These are phyloP conservation scores for Ptychobarbus kaznakovi DNA, from an alignment of 2,797 vertebrate species.

Conservation along the genomic window DNA sequence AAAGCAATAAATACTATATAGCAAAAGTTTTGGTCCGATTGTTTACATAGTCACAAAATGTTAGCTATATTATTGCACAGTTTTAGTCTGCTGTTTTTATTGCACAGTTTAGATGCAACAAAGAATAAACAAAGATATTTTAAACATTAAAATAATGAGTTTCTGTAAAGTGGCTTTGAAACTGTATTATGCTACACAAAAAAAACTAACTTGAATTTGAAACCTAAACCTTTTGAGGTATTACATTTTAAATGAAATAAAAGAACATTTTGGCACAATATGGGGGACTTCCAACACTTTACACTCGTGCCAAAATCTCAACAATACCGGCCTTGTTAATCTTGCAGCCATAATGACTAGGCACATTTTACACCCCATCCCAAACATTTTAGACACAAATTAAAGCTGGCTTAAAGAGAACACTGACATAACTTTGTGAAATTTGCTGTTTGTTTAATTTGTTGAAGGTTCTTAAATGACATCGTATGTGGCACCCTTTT, in stretches of 20 bases:
- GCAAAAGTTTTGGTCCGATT: not conserved
- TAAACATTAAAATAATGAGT: not conserved
- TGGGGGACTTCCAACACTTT: not conserved
- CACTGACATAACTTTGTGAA: not conserved
- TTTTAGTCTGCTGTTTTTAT: not conserved
- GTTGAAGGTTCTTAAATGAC: not conserved
- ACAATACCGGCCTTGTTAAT: slow-evolving; percentile 2
- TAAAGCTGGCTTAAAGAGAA: not conserved
- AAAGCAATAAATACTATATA: not conserved
- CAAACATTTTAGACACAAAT: not conserved
- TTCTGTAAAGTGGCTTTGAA: not conserved
- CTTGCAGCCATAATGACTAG: not conserved
- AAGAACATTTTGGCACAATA: not conserved
- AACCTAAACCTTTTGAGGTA: not conserved
- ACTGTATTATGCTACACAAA: not conserved
- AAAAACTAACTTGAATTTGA: not conserved
- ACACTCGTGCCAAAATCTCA: not conserved
- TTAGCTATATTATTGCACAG: too few relatives aligned
- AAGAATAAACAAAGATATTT: not conserved
- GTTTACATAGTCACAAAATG: not conserved
- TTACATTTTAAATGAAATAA: not conserved
- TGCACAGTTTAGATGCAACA: too few relatives aligned
- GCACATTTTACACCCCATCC: not conserved
- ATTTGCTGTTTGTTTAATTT: not conserved
- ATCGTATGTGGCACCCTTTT: not conserved